These are phyloP conservation scores for Ceratina australensis DNA, from an alignment of 1,140 invertebrate genomes.

Conservation along the genomic window DNA sequence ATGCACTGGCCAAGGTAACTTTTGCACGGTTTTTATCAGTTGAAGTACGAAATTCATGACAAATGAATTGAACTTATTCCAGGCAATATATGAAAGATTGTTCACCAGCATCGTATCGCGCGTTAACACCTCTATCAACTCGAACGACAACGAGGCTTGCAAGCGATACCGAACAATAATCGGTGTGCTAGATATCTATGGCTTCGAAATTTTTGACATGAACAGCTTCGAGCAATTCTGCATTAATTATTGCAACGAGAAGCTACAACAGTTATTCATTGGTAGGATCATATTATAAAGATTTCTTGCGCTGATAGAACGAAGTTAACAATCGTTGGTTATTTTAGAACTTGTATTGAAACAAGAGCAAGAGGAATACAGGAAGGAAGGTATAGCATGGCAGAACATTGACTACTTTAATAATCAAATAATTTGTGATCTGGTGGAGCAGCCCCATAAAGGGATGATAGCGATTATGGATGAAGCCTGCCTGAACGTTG, in stretches of 20 bases:
- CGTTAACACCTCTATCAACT: constrained; percentile 92
- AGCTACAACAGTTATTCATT: constrained; percentile 97
- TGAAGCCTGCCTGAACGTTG: constrained; percentile 96
- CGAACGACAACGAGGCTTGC: constrained; percentile 77
- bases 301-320: background rate
- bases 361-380: constrained; percentile 97
- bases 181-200: constrained; percentile 97
- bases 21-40: background rate
- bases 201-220: constrained; percentile 97
- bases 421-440: constrained; percentile 96
- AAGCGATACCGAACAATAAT: constrained; percentile 91
- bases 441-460: constrained; percentile 93
- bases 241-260: constrained; percentile 99
- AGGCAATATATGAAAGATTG: constrained; percentile 94
- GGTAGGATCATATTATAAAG: constrained; percentile 80
- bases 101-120: constrained; percentile 95
- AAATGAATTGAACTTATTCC: constrained; percentile 60
- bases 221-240: constrained; percentile 98
- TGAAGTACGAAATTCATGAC: background rate
- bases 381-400: constrained; percentile 95
- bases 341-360: constrained; percentile 92
- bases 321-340: background rate
- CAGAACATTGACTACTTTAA: constrained; percentile 94
- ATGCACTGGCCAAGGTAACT: constrained; percentile 92
- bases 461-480: constrained; percentile 96